Conservation (phyloP, 2,113 vertebrate genomes). For the Ramphastos sulfuratus region DNA sequence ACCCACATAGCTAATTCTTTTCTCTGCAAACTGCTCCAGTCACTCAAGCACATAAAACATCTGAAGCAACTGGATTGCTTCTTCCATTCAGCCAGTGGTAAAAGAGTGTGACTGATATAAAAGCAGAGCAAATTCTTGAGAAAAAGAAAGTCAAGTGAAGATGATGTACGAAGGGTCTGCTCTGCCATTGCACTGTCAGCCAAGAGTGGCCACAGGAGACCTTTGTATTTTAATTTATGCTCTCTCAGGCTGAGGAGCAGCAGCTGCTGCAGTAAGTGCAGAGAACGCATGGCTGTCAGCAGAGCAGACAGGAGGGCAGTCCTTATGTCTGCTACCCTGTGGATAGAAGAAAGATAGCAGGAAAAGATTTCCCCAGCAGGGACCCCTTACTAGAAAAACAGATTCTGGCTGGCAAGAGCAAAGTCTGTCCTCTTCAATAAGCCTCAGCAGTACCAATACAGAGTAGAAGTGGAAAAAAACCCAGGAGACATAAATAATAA, state of each 20-base stretch:
- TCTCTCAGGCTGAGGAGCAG: conserved; percentile 30
- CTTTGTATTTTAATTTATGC: conserved; percentile 60
- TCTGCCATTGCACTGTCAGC: not conserved
- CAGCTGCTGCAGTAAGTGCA: conserved; percentile 31
- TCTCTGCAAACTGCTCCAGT: not conserved
- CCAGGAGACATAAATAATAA: too few species aligned
- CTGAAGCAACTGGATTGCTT: not conserved
- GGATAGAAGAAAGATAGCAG: not conserved
- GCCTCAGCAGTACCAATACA: not conserved
- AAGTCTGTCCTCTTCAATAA: not conserved
- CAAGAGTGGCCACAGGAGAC: conserved; percentile 51
- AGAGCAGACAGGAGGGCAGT: conserved; percentile 17
- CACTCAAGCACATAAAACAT: conserved; percentile 37
- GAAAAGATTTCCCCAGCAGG: conserved; percentile 26
- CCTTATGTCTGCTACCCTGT: not conserved
- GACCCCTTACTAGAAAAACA: conserved; percentile 28
- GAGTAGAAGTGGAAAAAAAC: not conserved
- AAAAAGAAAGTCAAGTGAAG: conserved; percentile 31
- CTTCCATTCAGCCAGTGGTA: not conserved
- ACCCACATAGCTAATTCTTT: not conserved
- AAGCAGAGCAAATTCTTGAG: not conserved
- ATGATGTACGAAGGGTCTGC: conserved; percentile 39
- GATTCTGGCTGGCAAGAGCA: conserved; percentile 22
- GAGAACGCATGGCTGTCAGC: conserved; percentile 1
- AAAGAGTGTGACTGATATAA: conserved; percentile 18